Evolutionary conservation across 2,888 invertebrate genomes (phyloP), one percentile per base, ranked within the genome.

Genomic region (Mythimna ferrago): DNA sequence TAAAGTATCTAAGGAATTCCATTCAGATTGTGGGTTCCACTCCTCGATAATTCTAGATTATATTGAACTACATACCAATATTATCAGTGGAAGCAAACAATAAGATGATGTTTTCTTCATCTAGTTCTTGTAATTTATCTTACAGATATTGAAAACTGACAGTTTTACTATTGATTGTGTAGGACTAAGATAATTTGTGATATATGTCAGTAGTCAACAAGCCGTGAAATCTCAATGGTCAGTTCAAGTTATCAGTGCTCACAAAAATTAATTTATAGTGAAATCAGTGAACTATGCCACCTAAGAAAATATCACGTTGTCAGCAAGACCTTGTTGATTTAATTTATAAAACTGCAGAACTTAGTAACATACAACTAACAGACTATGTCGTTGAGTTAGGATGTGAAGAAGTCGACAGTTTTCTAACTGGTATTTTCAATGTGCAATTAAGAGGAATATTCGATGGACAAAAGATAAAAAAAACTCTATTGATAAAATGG

Each of bases 401-500:
- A 5, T 87, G 85, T 72, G 92, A 93, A 44, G 93, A 93, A 67
- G 83, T 93, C 2, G 94, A 93, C 68, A 90, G 86, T 81, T 93
- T 91, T 71, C 74, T 88, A 44, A 86, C 88, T 71, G 93, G 92
- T 32, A 61, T 89, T 38, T 92, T 91, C 68, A 89, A 84, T 83
- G 92, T 94, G 32, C 73, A 82, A 32, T 83, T 94, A 38, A 91
- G 78, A 77, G 94, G 94, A 57, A 67, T 71, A 6, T 87, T 83
- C 82, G 87, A 92, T 68, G 92, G 91, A 4, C 89, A 90, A 60
- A 91, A 91, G 87, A 87, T 94, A 35, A 90, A 81, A 79, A 87
- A 88, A 68, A 61, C 26, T 19, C 78, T 92, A 16, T 4, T 93
- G 7, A 83, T 94, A 53, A 94, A 94, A 86, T 92, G 93, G 92